Conservation (phyloP, 2,113 vertebrate species). For the Lophochroa leadbeateri region DNA sequence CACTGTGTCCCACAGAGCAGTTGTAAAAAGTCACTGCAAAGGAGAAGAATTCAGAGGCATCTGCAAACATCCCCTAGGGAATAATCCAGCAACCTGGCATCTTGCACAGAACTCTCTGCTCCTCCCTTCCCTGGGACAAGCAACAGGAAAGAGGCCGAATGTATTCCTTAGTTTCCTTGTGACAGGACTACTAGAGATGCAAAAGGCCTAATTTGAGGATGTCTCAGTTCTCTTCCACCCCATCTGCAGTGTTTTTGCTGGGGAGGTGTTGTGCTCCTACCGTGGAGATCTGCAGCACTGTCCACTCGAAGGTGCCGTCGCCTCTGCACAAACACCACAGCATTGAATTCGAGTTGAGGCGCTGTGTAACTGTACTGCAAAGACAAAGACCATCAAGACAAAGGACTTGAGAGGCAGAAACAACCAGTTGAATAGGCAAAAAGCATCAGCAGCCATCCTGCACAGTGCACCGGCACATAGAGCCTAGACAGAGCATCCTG, state of each 20-base stretch:
- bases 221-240: background rate
- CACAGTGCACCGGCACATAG: rapidly evolving
- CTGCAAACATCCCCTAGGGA: background rate
- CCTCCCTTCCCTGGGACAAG: background rate
- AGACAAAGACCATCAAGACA: constrained; percentile 36
- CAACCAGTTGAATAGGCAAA: background rate
- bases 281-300: constrained; percentile 85
- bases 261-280: constrained; percentile 65
- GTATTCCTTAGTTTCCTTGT: background rate
- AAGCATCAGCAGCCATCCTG: background rate
- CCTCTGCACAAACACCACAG: constrained; percentile 89
- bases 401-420: background rate
- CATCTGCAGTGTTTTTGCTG: background rate
- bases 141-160: background rate
- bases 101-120: background rate
- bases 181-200: background rate
- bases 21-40: constrained; percentile 91
- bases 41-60: background rate
- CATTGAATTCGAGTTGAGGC: constrained; percentile 82
- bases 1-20: constrained; percentile 90
- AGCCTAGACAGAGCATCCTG: background rate
- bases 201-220: background rate
- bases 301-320: constrained; percentile 89
- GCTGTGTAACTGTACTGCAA: constrained; percentile 88
- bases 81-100: background rate